Conservation (phyloP, 2,888 invertebrate genomes). For the Lacanobia wlatinum region DNA sequence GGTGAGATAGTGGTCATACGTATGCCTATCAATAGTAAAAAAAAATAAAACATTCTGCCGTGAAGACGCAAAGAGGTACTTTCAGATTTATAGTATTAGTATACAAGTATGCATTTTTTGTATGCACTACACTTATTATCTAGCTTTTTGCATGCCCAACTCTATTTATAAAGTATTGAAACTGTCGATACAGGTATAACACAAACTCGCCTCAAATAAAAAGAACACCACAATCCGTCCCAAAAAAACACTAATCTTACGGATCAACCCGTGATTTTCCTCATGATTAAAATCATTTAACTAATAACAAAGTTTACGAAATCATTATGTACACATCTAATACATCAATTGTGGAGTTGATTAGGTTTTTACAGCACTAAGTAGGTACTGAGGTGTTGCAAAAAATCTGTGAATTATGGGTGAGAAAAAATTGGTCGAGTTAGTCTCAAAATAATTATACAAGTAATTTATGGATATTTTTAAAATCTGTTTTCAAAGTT, state of each 20-base stretch:
- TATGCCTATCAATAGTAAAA: too few species aligned
- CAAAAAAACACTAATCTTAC: constrained; percentile 29
- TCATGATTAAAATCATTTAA: constrained; percentile 61
- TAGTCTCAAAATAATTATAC: constrained; percentile 8
- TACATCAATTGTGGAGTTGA: constrained; percentile 61
- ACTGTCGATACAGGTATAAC: constrained; percentile 9
- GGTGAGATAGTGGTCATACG: too few species aligned
- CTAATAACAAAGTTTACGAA: constrained; percentile 58
- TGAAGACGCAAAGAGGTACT: too few species aligned
- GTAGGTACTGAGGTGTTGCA: constrained; percentile 21
- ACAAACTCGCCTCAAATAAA: constrained; percentile 18
- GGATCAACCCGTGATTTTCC: constrained; percentile 51
- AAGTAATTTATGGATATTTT: not conserved
- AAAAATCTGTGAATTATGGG: constrained; percentile 42
- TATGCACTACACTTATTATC: not conserved
- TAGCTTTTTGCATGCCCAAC: not conserved
- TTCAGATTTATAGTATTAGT: too few species aligned
- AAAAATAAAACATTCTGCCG: too few species aligned
- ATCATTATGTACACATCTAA: constrained; percentile 59
- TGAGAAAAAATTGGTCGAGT: constrained; percentile 40
- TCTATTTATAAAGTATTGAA: constrained; percentile 11
- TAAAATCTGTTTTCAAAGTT: too few species aligned
- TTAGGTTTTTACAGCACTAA: constrained; percentile 59
- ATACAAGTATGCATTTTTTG: too few species aligned
- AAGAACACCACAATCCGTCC: constrained; percentile 1